Evolutionary conservation across 2,113 vertebrate genomes (phyloP), one percentile per base, ranked within the genome.

Genomic region (Limnothrissa miodon): DNA sequence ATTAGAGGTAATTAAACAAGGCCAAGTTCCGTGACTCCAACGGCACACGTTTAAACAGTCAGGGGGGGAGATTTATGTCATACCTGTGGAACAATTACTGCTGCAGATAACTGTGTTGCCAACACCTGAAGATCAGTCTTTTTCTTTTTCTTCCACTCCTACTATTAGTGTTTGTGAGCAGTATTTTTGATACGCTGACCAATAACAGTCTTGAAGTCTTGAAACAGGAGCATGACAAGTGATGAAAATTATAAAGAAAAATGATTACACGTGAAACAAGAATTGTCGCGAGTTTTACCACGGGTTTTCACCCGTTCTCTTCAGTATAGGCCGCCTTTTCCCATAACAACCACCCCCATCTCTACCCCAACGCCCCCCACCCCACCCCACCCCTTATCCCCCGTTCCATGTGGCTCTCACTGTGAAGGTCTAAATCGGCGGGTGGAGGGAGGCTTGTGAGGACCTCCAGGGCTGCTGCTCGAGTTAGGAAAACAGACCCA

Each of bases 1-100:
- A 89, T 91, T 85, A 90, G 89, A 83, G 82, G 81, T 88, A 92
- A 91, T 93, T 88, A 90, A 45, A 91, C 83, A 79, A 33, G 59
- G 59, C 29, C 59, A 66, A 33, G 59, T 25, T 33, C 59, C 88
- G 79, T 10, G 45, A 78, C 78, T 6, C 85, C 83, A 84, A 88
- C 86, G 87, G 81, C 78, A 85, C 59, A 66, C 29, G 33, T 66
- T 66, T 66, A 25, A 66, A 33, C 10, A 15, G 59, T 66, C 59
- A 33, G 59, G 59, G 59, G 59, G 59, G 15, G 25, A 66, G 59
- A 66, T 66, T 66, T 66, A 66, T 33, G 13, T 66, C 59, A 33
- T 33, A 33, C 59, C 59, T 66, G 59, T 13, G 8, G 8, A 66
- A 29, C 59, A 66, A 66, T 66, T 66, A 66, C 59, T 25, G 59